phyloP scores from a whole-genome alignment of 2,797 vertebrate genomes.

The Enteromius anoplus region DNA sequence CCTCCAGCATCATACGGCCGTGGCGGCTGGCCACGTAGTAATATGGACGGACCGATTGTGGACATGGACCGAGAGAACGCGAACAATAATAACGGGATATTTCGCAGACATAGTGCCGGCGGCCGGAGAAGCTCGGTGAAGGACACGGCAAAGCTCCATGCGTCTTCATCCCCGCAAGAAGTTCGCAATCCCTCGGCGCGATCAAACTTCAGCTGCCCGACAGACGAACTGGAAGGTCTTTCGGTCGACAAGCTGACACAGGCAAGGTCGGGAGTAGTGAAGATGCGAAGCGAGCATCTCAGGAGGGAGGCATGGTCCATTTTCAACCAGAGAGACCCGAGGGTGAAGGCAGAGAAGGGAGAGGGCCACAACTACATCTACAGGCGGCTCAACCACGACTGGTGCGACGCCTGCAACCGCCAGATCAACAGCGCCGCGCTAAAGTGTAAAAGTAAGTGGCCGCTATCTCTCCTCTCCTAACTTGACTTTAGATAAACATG shows the following conservation, averaged over 20 bases:
- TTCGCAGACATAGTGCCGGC: slow-evolving; percentile 38
- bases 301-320: slow-evolving; percentile 90
- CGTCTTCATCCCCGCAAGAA: slow-evolving; percentile 8
- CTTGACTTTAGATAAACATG: background rate
- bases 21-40: slow-evolving; percentile 69
- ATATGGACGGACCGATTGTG: slow-evolving; percentile 44
- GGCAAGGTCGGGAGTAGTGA: slow-evolving; percentile 77
- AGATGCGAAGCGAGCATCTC: slow-evolving; percentile 74
- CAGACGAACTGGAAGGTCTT: slow-evolving; percentile 49
- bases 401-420: slow-evolving; percentile 88
- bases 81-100: slow-evolving; percentile 58
- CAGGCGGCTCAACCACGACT: slow-evolving; percentile 75
- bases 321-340: slow-evolving; percentile 81
- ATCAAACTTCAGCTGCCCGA: slow-evolving; percentile 5
- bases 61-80: slow-evolving; percentile 50
- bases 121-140: slow-evolving; percentile 57
- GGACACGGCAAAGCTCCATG: slow-evolving; percentile 34
- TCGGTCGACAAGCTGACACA: slow-evolving; percentile 73
- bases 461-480: background rate
- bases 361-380: slow-evolving; percentile 83
- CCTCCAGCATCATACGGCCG: slow-evolving; percentile 38
- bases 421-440: slow-evolving; percentile 78
- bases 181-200: slow-evolving; percentile 5
- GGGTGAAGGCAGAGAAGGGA: slow-evolving; percentile 78
- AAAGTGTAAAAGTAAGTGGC: slow-evolving; percentile 85